Percentiles rank a stretch among this genome's conserved stretches.
These are phyloP conservation scores for Glandiceps talaboti DNA, from an alignment of 53 echinoderm and acorn worm species.

Conservation along the genomic window DNA sequence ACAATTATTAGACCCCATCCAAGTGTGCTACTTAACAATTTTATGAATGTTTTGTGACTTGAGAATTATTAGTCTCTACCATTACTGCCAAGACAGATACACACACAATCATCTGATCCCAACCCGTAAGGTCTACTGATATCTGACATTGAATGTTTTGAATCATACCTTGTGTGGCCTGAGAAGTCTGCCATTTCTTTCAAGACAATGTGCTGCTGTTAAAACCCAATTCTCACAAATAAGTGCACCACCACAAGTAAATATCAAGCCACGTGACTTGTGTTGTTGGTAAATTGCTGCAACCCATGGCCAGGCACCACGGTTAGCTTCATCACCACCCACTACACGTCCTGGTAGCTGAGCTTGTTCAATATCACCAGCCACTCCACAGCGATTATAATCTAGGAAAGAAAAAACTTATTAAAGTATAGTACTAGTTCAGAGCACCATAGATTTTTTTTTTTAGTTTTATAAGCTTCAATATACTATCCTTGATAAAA, in stretches of 20 bases:
- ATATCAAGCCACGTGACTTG: slow-evolving; percentile 46
- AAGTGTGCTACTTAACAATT: too few species aligned
- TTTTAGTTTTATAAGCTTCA: too few species aligned
- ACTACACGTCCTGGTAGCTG: slow-evolving; percentile 68
- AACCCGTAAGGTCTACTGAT: too few species aligned
- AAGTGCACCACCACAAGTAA: slow-evolving; percentile 83
- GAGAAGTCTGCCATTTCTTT: not conserved
- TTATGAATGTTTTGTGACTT: too few species aligned
- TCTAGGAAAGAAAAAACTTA: slow-evolving; percentile 27
- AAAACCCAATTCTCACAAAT: slow-evolving; percentile 61
- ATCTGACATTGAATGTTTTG: too few species aligned
- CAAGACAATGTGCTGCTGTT: slow-evolving; percentile 90
- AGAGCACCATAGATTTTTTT: too few species aligned
- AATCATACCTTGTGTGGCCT: not conserved
- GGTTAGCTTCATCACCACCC: slow-evolving; percentile 55
- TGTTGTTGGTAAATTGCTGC: slow-evolving; percentile 73
- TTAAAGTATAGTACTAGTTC: too few species aligned
- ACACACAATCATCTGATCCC: too few species aligned
- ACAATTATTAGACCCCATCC: too few species aligned
- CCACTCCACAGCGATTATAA: slow-evolving; percentile 57
- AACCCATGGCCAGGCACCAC: slow-evolving; percentile 92
- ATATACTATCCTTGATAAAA: too few species aligned
- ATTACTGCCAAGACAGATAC: too few species aligned
- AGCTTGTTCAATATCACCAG: slow-evolving; percentile 51
- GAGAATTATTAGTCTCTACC: too few species aligned